Evolutionary conservation across 2,797 vertebrate species (phyloP).

Genomic region (Intellagama lesueurii): DNA sequence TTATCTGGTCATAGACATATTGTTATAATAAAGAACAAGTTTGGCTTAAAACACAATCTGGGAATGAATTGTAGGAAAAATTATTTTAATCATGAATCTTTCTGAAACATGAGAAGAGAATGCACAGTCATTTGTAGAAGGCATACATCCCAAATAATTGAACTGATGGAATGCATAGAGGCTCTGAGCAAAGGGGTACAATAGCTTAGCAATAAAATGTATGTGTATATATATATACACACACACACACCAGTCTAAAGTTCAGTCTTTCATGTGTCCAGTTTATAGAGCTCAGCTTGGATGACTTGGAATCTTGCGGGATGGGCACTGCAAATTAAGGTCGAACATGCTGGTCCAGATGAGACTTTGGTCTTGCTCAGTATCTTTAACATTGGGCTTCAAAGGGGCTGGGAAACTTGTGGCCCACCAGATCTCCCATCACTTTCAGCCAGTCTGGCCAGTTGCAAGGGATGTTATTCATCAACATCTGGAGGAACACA

Average conservation of each 20-base stretch:
- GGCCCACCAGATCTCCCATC: neutral
- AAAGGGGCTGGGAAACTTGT: neutral
- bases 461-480: no score
- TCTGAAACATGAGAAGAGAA: constrained; percentile 3
- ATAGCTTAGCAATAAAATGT: neutral
- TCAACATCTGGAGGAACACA: no score
- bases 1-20: neutral
- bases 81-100: neutral
- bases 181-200: neutral
- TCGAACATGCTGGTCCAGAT: neutral
- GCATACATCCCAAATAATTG: neutral
- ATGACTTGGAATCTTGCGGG: neutral
- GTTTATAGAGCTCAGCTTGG: neutral
- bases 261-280: neutral
- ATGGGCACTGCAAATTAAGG: neutral
- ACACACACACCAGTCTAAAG: neutral
- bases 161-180: neutral
- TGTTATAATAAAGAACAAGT: constrained; percentile 26
- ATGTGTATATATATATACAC: neutral
- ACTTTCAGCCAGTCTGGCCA: no score
- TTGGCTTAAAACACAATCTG: constrained; percentile 22
- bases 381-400: neutral
- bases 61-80: constrained; percentile 16
- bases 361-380: neutral
- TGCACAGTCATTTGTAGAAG: neutral